Evolutionary conservation across 2,888 invertebrate genomes (phyloP), one percentile per base, ranked within the genome.

Genomic region (Hololepta plana): DNA sequence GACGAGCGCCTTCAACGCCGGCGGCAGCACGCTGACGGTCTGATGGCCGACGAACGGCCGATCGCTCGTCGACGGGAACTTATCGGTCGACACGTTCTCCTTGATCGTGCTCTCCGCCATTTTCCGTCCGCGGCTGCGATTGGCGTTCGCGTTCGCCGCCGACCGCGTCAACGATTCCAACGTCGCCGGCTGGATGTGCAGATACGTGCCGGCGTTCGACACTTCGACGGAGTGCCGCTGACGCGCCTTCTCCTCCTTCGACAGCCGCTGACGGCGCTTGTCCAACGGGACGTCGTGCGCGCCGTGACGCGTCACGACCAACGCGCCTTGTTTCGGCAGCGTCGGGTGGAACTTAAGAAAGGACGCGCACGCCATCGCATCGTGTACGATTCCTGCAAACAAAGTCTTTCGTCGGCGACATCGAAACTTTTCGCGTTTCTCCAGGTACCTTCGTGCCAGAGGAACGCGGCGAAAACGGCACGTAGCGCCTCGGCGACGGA

Each of bases 321-420:
- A 58, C 40, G 62, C 80, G 35, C 65, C 79, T 45, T 76, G 72
- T 46, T 87, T 87, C 10, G 85, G 81, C 32, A 87, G 51, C 15
- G 72, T 70, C 1, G 87, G 88, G 51, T 87, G 82, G 48, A 95
- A 95, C 55, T 91, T 91, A 5, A 96, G 62, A 49, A 88, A 96
- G 1, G 93, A 87, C 0, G 95, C 90, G 47, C 91, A 93, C 0
- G 95, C 91, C 75, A 96, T 95, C 4, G 95, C 91, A 51, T 96
- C 95, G 49, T 93, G 91, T 0, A 95, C 91, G 23, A 95, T 75
- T 8, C 91, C 73, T 26, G 8, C 12, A 15, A 12, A 28, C 12
- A 28, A 27, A 8, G 12, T 24, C 9, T 24, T 13, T 12, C n/a
- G 8, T 15, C 15, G 19, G 21, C 26, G 15, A 6, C 9, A 25